Conservation (phyloP, 1,140 invertebrate species). For the Conus ventricosus region DNA sequence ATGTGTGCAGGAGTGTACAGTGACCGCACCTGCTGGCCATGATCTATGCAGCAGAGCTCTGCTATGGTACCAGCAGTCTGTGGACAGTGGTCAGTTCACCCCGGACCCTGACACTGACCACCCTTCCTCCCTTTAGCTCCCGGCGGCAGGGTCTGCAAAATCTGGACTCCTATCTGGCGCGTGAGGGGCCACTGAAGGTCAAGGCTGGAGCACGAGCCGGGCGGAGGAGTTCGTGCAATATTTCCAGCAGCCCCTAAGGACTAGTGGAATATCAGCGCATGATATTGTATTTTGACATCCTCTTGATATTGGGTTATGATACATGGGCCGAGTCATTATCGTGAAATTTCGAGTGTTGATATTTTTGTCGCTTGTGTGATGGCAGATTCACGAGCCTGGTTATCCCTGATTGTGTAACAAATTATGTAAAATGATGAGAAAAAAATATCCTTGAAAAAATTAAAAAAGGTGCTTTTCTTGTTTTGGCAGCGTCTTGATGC, state of each 20-base stretch:
- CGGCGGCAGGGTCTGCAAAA: background rate
- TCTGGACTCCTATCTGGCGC: slow-evolving; percentile 55
- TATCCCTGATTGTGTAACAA: too few relatives aligned
- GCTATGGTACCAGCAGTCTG: slow-evolving; percentile 60
- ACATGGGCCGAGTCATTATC: background rate
- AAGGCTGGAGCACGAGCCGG: slow-evolving; percentile 58
- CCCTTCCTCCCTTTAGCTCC: background rate
- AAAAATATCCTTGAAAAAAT: too few relatives aligned
- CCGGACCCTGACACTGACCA: background rate
- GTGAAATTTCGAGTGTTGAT: background rate
- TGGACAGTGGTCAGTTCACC: background rate
- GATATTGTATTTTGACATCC: background rate
- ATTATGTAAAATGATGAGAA: too few relatives aligned
- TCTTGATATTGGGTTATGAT: background rate
- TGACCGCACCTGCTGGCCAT: slow-evolving; percentile 65
- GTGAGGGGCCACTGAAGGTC: slow-evolving; percentile 56
- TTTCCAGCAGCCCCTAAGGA: slow-evolving; percentile 12
- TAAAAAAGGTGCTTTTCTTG: too few relatives aligned
- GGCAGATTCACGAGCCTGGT: background rate
- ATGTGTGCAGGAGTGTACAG: slow-evolving; percentile 60
- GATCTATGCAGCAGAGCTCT: slow-evolving; percentile 70
- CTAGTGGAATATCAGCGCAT: background rate
- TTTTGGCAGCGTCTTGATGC: too few relatives aligned
- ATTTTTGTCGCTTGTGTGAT: background rate
- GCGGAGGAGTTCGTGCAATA: slow-evolving; percentile 59